phyloP scores from a whole-genome alignment of 1,140 invertebrate genomes.

The Micrasema longulum region DNA sequence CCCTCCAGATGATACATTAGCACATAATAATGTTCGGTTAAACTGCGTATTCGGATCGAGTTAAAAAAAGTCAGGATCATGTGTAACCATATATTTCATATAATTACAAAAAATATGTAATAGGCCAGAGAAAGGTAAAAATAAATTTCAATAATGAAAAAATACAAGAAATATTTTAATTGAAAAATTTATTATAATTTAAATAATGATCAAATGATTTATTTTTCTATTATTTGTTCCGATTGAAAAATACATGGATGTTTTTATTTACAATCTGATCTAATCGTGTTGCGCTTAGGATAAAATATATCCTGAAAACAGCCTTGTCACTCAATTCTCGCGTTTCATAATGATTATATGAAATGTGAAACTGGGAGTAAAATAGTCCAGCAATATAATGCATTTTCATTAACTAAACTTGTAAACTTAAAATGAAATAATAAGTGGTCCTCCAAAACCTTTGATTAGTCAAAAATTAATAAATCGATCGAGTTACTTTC shows the following conservation, averaged over 20 bases:
- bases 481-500: constrained; percentile 20
- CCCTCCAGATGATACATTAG: too few relatives aligned
- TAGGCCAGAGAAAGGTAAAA: constrained; percentile 53
- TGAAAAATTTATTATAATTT: constrained; percentile 32
- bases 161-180: constrained; percentile 33
- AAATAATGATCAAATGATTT: constrained; percentile 24
- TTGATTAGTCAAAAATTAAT: constrained; percentile 17
- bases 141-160: constrained; percentile 51
- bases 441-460: constrained; percentile 33
- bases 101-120: constrained; percentile 54
- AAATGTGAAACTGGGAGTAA: constrained; percentile 21
- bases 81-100: constrained; percentile 54
- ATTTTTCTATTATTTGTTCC: constrained; percentile 22
- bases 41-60: too few relatives aligned
- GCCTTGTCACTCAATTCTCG: constrained; percentile 9
- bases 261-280: constrained; percentile 36
- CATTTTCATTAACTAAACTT: constrained; percentile 13
- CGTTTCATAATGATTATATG: constrained; percentile 28
- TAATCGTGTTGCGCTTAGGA: constrained; percentile 18
- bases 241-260: constrained; percentile 25
- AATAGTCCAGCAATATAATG: constrained; percentile 21
- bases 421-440: neutral
- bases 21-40: too few relatives aligned
- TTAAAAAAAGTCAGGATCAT: constrained; percentile 32
- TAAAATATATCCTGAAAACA: constrained; percentile 11